These are phyloP conservation scores for Notechis scutatus DNA, from an alignment of 2,113 vertebrate species.

Conservation along the genomic window DNA sequence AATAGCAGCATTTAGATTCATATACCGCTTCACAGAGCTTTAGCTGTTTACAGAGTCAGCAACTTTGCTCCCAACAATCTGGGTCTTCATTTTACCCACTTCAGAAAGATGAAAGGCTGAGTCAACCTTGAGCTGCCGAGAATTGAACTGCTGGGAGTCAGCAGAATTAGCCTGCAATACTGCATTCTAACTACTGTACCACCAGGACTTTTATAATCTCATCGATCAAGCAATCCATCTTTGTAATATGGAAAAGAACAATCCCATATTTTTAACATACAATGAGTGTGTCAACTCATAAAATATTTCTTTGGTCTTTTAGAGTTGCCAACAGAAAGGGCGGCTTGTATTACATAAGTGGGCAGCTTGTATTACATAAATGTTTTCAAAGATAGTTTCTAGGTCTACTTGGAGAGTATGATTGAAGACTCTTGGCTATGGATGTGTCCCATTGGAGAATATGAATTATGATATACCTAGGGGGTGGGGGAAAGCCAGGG, in stretches of 20 bases:
- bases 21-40: not conserved
- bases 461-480: no score
- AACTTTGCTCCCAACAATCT: not conserved
- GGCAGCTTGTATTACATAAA: no score
- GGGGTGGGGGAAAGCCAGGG: no score
- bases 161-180: no score
- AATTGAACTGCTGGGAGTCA: not conserved
- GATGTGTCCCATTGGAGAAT: no score
- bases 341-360: no score
- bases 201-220: not conserved
- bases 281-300: not conserved
- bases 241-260: not conserved
- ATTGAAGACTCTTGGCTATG: no score
- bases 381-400: no score
- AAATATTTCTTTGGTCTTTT: no score
- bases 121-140: not conserved
- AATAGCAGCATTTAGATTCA: not conserved
- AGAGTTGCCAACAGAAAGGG: no score
- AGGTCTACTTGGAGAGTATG: no score
- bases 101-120: not conserved
- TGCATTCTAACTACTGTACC: no score
- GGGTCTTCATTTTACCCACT: not conserved
- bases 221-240: not conserved
- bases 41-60: not conserved
- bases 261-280: not conserved